Base-by-base conservation (phyloP, 1,140 invertebrate genomes). In the Spodoptera litura region DNA sequence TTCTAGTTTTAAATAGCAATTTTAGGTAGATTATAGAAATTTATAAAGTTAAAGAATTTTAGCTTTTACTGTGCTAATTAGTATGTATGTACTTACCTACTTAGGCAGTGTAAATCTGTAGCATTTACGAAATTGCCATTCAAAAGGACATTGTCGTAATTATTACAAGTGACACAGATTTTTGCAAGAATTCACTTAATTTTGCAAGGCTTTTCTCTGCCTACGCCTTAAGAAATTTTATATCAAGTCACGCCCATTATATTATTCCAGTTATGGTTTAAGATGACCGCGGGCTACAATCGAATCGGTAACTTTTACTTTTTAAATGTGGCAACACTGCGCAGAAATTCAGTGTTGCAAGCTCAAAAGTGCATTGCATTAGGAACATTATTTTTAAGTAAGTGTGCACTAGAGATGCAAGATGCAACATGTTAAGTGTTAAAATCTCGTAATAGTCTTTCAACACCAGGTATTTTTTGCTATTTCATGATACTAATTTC, bases 301-400 rank as follows among this genome's bases (percentile, higher is more conserved):
- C 74, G 1, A 66, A 66, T 61, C 31, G 53, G 51, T 56, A 35
- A 68, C 74, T 68, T 77, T 77, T 77, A 62, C 73, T 75, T 75
- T 73, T 75, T 64, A 6, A 64, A 9, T 75, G 49, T 75, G 59
- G 73, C 73, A 75, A 75, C n/a, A 75, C 58, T n/a, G 73, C 20
- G 13, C 55, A 64, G 52, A 75, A 75, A 49, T 15, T 25, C 20
- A 20, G 44, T 44, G 20, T 75, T 75, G 44, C 59, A 62, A 75
- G 38, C 15, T 38, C 10, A 62, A 64, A 75, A 75, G 62, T 53
- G 73, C 49, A 75, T 75, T 62, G 62, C 31, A 74, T 74, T 74
- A 74, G 52, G 68, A 15, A 35, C 38, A 35, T 49, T 62, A 62
- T 51, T 56, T 62, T 27, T 58, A 38, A 15, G 11, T 13, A 62